phyloP scores from a whole-genome alignment of 2,797 vertebrate genomes.

The Sternotherus odoratus region DNA sequence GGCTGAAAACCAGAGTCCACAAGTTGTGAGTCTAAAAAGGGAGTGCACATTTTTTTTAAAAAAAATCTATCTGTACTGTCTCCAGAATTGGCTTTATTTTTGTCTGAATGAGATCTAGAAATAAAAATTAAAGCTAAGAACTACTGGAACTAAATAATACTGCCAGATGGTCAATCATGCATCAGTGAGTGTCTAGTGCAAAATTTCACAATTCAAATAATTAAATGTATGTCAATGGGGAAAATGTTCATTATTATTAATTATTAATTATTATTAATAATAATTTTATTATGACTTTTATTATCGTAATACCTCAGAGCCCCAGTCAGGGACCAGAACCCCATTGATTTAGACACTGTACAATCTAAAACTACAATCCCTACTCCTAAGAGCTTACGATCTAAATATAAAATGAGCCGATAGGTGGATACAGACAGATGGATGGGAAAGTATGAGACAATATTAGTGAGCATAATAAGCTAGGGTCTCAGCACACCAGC shows the following conservation, averaged over 20 bases:
- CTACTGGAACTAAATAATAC: neutral
- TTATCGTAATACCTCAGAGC: neutral
- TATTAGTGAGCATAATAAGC: neutral
- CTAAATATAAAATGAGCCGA: neutral
- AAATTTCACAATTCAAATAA: constrained; percentile 26
- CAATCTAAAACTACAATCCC: neutral
- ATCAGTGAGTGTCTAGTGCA: neutral
- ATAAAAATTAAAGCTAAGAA: neutral
- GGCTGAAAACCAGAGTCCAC: neutral
- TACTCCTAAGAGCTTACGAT: neutral
- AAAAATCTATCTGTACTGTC: neutral
- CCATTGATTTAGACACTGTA: neutral
- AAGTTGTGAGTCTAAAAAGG: neutral
- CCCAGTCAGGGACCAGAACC: neutral
- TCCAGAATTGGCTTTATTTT: neutral
- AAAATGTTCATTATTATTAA: constrained; percentile 61
- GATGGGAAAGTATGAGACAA: neutral
- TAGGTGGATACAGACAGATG: neutral
- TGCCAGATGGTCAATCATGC: fast-evolving
- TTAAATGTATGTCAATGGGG: neutral
- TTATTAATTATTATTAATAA: too few species aligned
- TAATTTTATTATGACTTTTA: neutral
- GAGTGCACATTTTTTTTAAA: neutral
- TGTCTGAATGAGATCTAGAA: neutral
- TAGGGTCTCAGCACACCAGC: too few species aligned